phyloP scores from a whole-genome alignment of 2,113 vertebrate species.

The Hemiscyllium ocellatum region DNA sequence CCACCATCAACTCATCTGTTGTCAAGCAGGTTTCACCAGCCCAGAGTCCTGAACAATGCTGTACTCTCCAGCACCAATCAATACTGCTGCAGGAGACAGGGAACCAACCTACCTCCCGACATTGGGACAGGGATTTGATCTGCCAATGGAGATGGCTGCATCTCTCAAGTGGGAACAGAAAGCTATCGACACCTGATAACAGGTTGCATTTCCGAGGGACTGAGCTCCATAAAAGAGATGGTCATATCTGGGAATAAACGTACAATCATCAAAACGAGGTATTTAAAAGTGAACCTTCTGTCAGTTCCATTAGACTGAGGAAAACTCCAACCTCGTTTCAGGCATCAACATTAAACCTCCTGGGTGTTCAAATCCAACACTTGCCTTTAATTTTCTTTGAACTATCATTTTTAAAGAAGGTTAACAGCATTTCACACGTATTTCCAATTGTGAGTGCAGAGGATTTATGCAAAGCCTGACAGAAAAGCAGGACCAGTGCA shows the following conservation, averaged over 20 bases:
- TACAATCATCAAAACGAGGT: background rate
- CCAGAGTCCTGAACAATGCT: background rate
- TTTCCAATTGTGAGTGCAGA: background rate
- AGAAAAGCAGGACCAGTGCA: background rate
- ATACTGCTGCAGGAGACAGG: background rate
- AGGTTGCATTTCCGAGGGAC: background rate
- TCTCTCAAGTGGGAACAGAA: background rate
- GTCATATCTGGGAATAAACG: background rate
- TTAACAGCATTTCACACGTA: background rate
- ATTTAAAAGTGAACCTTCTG: background rate
- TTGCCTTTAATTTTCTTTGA: background rate
- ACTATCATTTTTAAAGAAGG: background rate
- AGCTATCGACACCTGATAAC: background rate
- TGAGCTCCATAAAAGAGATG: background rate
- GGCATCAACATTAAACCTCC: background rate
- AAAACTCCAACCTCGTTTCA: background rate
- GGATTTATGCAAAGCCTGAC: too few species aligned
- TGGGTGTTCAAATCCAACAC: background rate
- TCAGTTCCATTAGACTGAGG: background rate
- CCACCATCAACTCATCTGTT: background rate
- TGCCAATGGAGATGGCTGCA: background rate
- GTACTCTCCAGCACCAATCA: too few species aligned
- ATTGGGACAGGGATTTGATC: too few species aligned
- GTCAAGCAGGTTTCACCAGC: background rate
- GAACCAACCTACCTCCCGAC: background rate